Conservation (phyloP, 2,797 vertebrate genomes). For the Enteromius viviparus region DNA sequence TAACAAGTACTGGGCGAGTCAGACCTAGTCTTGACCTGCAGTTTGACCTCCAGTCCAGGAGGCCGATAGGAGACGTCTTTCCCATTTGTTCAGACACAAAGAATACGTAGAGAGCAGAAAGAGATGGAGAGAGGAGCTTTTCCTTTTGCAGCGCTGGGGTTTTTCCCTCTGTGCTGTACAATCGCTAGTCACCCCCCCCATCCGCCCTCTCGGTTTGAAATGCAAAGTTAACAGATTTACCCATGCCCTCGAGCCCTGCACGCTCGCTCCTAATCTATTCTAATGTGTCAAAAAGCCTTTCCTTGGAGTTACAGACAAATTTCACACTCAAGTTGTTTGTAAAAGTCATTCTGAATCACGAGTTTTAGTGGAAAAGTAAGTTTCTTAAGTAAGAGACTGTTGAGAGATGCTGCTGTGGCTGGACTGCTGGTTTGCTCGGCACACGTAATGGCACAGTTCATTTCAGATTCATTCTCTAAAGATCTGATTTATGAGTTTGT, state of each 20-base stretch:
- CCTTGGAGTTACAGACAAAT: constrained; percentile 78
- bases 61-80: constrained; percentile 49
- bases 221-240: constrained; percentile 82
- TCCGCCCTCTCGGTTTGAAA: constrained; percentile 70
- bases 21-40: constrained; percentile 17
- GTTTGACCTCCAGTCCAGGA: constrained; percentile 28
- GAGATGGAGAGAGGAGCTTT: constrained; percentile 64
- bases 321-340: constrained; percentile 80
- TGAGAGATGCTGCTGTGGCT: constrained; percentile 1
- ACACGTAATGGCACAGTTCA: background rate
- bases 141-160: constrained; percentile 65
- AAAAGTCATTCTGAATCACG: constrained; percentile 74
- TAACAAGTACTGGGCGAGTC: constrained; percentile 12
- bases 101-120: constrained; percentile 44
- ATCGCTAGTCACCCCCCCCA: constrained; percentile 17
- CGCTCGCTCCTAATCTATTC: constrained; percentile 81
- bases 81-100: constrained; percentile 59
- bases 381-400: constrained; percentile 36
- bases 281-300: constrained; percentile 81
- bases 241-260: constrained; percentile 72
- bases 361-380: constrained; percentile 66
- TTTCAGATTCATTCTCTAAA: background rate
- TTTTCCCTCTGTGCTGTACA: constrained; percentile 67
- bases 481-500: background rate
- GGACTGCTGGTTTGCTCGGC: background rate